These are phyloP conservation scores for Dascyllus trimaculatus DNA, from an alignment of 2,113 vertebrate genomes.

Conservation along the genomic window DNA sequence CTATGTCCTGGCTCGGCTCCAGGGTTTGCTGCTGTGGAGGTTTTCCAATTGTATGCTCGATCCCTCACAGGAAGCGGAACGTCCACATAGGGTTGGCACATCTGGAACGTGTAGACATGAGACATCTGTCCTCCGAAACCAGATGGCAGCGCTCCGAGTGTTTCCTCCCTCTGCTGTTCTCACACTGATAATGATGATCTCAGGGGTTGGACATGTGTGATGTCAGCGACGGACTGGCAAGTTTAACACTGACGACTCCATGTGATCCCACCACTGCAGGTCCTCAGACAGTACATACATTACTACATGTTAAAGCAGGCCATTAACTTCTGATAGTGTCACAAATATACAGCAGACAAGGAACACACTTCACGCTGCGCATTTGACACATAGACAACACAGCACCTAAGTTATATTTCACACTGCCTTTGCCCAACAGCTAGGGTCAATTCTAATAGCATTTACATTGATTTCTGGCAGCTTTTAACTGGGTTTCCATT, in stretches of 20 bases:
- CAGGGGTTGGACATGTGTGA: slow-evolving; percentile 58
- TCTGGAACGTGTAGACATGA: slow-evolving; percentile 54
- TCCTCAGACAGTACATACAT: slow-evolving; percentile 8
- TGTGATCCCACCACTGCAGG: slow-evolving; percentile 2
- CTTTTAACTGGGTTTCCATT: too few relatives aligned
- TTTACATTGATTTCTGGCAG: too few relatives aligned
- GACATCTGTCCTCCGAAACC: slow-evolving; percentile 59
- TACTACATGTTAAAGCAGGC: slow-evolving; percentile 3
- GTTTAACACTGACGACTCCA: slow-evolving; percentile 8
- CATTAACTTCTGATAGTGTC: background rate
- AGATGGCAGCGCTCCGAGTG: slow-evolving; percentile 43
- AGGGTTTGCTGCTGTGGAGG: background rate
- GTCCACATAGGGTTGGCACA: slow-evolving; percentile 36
- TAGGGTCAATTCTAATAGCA: too few relatives aligned
- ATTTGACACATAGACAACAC: too few relatives aligned
- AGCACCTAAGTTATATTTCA: too few relatives aligned
- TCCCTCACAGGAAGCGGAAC: slow-evolving; percentile 18
- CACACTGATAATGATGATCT: slow-evolving; percentile 84
- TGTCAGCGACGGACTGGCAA: slow-evolving; percentile 32
- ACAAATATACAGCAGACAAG: slow-evolving; percentile 4
- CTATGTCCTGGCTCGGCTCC: slow-evolving; percentile 7
- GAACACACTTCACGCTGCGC: too few relatives aligned
- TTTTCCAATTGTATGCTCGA: background rate
- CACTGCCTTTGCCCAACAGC: too few relatives aligned
- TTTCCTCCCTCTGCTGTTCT: slow-evolving; percentile 70